Evolutionary conservation across 2,113 vertebrate species (phyloP), one percentile per base, ranked within the genome.

Genomic region (Illadopsis cleaveri): DNA sequence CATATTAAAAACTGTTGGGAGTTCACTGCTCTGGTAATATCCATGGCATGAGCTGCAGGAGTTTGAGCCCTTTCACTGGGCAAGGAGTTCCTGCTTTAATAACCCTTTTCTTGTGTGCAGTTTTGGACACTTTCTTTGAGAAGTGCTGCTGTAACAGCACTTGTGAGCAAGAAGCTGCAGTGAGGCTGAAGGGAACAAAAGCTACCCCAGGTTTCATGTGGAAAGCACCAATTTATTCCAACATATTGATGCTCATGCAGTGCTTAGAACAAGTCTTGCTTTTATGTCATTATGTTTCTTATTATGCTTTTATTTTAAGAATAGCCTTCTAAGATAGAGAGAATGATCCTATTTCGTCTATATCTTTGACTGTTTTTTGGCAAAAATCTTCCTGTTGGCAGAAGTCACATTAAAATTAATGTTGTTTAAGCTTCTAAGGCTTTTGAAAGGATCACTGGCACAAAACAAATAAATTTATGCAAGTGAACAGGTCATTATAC

Each of bases 381-480:
- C 54, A 80, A 94, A 94, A 91, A 64, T 37, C 28, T 40, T 90
- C 71, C 58, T 82, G 30, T 94, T 91, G 79, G 58, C 76, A 72
- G 68, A 91, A 92, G 54, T 89, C 57, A 51, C 65, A 47, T 65
- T 69, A 30, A 82, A 61, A 37, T 33, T 17, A 42, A 24, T 33
- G 11, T 61, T 83, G 35, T 78, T 91, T 90, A 85, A 64, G 48
- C 38, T 65, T 66, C 6, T 83, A 54, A 89, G 82, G 65, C 62
- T 68, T 38, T 91, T 89, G 45, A 78, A 94, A 93, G 40, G 54
- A 58, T 89, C 60, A 27, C 42, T 75, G 73, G 86, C 66, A 50
- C 91, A 72, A 93, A 90, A 64, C 85, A 96, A 97, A 96, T 96
- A 97, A 95, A 88, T 95, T 86, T 89, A 44, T 2, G 7, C 56